Conservation (phyloP, 2,888 invertebrate genomes). For the Odontothrips loti region DNA sequence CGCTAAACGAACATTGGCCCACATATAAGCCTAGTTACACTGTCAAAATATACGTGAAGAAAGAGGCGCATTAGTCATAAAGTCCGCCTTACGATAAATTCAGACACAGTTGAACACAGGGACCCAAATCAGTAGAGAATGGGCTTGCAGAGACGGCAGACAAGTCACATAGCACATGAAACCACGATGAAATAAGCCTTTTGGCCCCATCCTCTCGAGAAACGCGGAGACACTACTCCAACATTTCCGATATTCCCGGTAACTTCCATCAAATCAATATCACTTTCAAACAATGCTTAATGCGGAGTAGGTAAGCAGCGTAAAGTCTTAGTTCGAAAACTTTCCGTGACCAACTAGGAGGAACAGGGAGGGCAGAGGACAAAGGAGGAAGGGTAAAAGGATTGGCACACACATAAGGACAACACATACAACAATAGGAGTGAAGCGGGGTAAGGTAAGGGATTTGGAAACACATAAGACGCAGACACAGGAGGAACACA, state of each 20-base stretch:
- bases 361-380: not conserved
- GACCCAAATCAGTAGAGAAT: too few species aligned
- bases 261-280: slow-evolving; percentile 25
- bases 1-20: not conserved
- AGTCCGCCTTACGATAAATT: too few species aligned
- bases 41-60: not conserved
- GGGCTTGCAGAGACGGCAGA: too few species aligned
- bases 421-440: slow-evolving; percentile 11
- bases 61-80: too few species aligned
- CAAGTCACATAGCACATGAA: too few species aligned
- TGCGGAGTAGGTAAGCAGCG: slow-evolving; percentile 21
- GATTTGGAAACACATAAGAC: slow-evolving; percentile 26
- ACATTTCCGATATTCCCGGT: slow-evolving; percentile 19
- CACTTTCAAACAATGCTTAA: slow-evolving; percentile 22
- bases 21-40: not conserved
- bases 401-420: slow-evolving; percentile 19
- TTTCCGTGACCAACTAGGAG: slow-evolving; percentile 22
- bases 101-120: not conserved
- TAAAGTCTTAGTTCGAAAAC: slow-evolving; percentile 15
- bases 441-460: slow-evolving; percentile 1
- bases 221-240: slow-evolving; percentile 25
- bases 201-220: not conserved
- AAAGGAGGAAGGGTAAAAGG: not conserved
- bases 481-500: slow-evolving; percentile 9
- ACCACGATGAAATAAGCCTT: not conserved